phyloP scores from a whole-genome alignment of 2,888 invertebrate species.

The Troides helena region DNA sequence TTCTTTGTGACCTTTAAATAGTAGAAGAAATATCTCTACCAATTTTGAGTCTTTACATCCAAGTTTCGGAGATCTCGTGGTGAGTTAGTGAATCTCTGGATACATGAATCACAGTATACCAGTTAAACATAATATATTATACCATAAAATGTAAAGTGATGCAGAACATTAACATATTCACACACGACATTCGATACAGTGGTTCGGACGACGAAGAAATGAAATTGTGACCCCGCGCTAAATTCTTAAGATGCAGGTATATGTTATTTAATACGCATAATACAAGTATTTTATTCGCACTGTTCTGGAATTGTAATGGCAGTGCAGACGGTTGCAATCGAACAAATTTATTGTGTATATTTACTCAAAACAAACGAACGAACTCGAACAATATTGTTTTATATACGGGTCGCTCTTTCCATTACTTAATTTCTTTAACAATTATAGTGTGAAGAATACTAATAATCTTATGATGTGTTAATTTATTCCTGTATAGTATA shows the following conservation, averaged over 20 bases:
- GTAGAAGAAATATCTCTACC: no score
- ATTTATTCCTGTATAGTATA: neutral
- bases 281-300: conserved; percentile 22
- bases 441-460: no score
- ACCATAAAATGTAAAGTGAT: neutral
- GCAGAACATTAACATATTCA: conserved; percentile 13
- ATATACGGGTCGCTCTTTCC: no score
- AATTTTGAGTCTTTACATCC: no score
- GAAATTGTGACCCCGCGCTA: conserved; percentile 35
- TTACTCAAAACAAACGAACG: conserved; percentile 1
- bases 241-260: conserved; percentile 31
- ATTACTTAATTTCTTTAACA: no score
- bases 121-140: no score
- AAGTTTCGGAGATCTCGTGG: no score
- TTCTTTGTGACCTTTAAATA: no score
- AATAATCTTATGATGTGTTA: neutral
- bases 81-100: no score
- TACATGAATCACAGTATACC: no score
- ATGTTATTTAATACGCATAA: conserved; percentile 29
- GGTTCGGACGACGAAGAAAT: conserved; percentile 17
- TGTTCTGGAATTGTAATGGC: conserved; percentile 17
- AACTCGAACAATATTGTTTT: neutral
- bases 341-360: conserved; percentile 12
- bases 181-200: conserved; percentile 15
- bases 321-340: conserved; percentile 20